A percentile compares a stretch with the other conserved stretches of the same genome.
Evolutionary conservation across 2,113 vertebrate species (phyloP).

Genomic region (Leiothrix lutea): DNA sequence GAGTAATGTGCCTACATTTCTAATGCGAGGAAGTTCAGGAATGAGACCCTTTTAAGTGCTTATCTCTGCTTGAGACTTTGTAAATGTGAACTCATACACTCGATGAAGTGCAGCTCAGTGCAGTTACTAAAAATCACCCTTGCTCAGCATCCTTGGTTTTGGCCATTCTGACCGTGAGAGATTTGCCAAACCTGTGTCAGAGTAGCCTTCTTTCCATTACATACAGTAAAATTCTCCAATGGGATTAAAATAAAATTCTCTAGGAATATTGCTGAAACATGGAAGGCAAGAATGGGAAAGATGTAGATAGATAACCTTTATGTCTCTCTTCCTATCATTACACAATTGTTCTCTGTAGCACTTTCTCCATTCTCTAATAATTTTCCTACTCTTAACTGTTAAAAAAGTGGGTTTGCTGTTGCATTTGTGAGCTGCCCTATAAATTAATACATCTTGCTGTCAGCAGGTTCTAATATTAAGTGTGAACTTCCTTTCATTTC

Average conservation of each 20-base stretch:
- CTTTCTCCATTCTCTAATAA: neutral
- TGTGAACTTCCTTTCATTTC: neutral
- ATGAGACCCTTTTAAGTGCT: neutral
- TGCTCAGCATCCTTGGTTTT: neutral
- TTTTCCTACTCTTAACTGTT: neutral
- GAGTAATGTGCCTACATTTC: neutral
- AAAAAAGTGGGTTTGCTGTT: neutral
- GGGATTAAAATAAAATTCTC: neutral
- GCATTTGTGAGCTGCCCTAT: neutral
- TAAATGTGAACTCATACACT: neutral
- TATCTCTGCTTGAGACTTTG: neutral
- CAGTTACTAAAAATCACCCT: neutral
- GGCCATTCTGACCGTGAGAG: neutral
- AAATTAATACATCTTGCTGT: neutral
- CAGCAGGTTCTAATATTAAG: slow-evolving; percentile 1
- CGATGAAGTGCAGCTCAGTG: accelerated
- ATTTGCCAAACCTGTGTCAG: neutral
- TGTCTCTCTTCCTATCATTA: neutral
- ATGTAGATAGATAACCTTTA: neutral
- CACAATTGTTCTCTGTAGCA: neutral
- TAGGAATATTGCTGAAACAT: neutral
- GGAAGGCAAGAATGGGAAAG: neutral
- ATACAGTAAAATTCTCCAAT: neutral
- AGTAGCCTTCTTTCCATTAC: neutral
- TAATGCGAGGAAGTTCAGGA: neutral